These are phyloP conservation scores for Cryptoprocta ferox DNA, from an alignment of 2,797 vertebrate genomes.

Conservation along the genomic window DNA sequence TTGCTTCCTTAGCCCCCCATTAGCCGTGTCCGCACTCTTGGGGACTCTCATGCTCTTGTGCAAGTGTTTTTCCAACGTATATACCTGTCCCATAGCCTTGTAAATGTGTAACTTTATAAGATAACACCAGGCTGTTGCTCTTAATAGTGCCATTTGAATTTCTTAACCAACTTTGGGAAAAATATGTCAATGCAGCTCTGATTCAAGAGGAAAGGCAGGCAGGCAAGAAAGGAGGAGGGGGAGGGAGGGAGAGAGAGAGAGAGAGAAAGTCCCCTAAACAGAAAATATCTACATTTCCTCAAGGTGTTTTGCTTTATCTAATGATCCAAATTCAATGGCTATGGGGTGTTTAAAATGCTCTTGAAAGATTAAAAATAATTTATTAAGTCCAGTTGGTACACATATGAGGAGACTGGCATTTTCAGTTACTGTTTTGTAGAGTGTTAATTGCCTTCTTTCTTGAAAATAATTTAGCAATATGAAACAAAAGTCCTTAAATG, in stretches of 20 bases:
- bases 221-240: not conserved
- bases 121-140: not conserved
- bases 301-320: conserved; percentile 36
- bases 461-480: conserved; percentile 51
- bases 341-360: conserved; percentile 13
- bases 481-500: conserved; percentile 12
- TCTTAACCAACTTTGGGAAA: not conserved
- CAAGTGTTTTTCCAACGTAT: not conserved
- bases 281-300: conserved; percentile 20
- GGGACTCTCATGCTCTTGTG: not conserved
- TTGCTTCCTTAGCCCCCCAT: not conserved
- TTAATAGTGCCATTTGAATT: not conserved
- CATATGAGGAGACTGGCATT: not conserved
- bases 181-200: not conserved
- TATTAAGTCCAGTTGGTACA: conserved; percentile 11
- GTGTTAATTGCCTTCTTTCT: conserved; percentile 62
- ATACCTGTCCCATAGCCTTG: not conserved
- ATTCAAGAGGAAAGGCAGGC: not conserved
- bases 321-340: conserved; percentile 31
- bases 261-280: not conserved
- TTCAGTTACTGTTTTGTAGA: conserved; percentile 52
- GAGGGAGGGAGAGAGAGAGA: not conserved
- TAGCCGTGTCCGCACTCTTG: not conserved
- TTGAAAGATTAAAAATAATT: conserved; percentile 37
- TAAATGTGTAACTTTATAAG: not conserved